Evolutionary conservation across 1,140 invertebrate genomes (phyloP).

Genomic region (Agrypnia vestita): DNA sequence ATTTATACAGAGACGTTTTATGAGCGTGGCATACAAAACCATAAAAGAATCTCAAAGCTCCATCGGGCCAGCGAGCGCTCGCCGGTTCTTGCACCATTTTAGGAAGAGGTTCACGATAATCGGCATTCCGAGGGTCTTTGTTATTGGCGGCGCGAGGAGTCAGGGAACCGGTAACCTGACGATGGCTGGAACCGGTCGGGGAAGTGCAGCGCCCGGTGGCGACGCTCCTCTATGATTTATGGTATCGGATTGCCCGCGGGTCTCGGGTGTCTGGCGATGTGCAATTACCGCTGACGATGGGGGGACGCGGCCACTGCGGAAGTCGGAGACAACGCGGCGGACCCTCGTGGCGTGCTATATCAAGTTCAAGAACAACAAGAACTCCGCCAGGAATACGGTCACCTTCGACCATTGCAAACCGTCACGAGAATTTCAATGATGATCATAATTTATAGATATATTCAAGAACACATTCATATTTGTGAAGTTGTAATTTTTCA

Average conservation of each 20-base stretch:
- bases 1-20: conserved; percentile 12
- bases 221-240: conserved; percentile 18
- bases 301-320: background rate
- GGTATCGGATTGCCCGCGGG: conserved; percentile 13
- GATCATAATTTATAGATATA: too few species aligned
- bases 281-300: conserved; percentile 2
- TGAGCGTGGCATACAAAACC: conserved; percentile 12
- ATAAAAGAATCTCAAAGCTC: conserved; percentile 6
- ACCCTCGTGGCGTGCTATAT: background rate
- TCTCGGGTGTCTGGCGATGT: background rate
- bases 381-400: too few species aligned
- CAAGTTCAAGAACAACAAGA: conserved; percentile 1
- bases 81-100: conserved; percentile 15
- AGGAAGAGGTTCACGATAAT: conserved; percentile 11
- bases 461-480: too few species aligned
- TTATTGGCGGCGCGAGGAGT: background rate
- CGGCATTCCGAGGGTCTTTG: conserved; percentile 30
- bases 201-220: conserved; percentile 20
- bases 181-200: conserved; percentile 11
- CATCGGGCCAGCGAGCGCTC: background rate
- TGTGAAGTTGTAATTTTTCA: too few species aligned
- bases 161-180: conserved; percentile 17
- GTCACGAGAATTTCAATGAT: too few species aligned
- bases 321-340: background rate
- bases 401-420: too few species aligned